A percentile compares a stretch with the other conserved stretches of the same genome.
These are phyloP conservation scores for Oscheius sp. DNA, from an alignment of 1,140 invertebrate species.

Conservation along the genomic window DNA sequence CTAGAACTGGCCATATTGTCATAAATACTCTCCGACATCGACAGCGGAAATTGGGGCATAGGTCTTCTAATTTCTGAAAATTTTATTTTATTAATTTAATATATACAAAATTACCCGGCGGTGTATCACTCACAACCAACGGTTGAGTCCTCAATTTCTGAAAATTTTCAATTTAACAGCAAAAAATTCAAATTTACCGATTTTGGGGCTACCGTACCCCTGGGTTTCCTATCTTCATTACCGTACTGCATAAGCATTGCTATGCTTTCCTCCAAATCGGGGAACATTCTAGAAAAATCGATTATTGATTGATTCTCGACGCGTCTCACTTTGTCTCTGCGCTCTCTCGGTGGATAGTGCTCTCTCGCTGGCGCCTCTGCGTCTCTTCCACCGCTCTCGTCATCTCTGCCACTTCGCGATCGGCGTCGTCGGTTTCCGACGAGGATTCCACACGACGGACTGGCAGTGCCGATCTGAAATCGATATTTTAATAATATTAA, in stretches of 20 bases:
- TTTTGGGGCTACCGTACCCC: too few species aligned
- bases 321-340: neutral
- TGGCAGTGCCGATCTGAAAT: neutral
- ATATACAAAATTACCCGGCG: neutral
- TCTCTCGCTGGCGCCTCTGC: neutral
- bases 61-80: neutral
- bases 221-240: neutral
- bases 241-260: slow-evolving; percentile 4
- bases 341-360: neutral
- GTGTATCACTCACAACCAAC: neutral
- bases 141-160: neutral
- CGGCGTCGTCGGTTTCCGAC: slow-evolving; percentile 16
- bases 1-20: neutral
- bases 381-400: neutral
- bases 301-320: neutral
- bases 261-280: slow-evolving; percentile 2
- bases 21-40: slow-evolving; percentile 1
- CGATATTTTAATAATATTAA: too few species aligned
- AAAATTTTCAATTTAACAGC: too few species aligned
- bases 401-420: slow-evolving; percentile 13
- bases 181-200: too few species aligned
- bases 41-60: neutral
- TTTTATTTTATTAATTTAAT: too few species aligned
- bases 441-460: neutral
- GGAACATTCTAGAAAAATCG: slow-evolving; percentile 1